Conservation (phyloP, 2,888 invertebrate genomes). For the Drosophila melanocephala region DNA sequence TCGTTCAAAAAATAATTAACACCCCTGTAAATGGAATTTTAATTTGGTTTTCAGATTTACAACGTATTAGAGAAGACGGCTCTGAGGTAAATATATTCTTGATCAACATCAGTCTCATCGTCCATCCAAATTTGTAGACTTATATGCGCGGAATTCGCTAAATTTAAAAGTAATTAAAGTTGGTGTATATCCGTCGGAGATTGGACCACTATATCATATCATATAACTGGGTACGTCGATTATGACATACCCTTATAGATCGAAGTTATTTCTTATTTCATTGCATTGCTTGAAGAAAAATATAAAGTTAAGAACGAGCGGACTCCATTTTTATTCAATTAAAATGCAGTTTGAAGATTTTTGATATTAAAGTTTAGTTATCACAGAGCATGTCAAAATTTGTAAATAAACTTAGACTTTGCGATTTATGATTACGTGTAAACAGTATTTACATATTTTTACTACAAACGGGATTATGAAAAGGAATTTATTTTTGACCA, state of each 20-base stretch:
- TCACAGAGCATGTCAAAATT: background rate
- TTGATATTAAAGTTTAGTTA: background rate
- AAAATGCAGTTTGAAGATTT: background rate
- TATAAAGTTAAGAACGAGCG: background rate
- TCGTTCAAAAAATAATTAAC: background rate
- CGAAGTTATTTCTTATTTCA: rapidly evolving
- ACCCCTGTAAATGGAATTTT: background rate
- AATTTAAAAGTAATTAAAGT: background rate
- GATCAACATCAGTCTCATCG: background rate
- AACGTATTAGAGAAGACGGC: background rate
- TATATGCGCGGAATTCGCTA: background rate
- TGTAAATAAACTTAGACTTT: background rate
- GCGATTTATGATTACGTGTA: background rate
- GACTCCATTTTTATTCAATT: background rate
- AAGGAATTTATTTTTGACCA: background rate
- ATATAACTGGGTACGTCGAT: background rate
- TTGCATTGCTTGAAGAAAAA: background rate
- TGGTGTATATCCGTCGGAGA: background rate
- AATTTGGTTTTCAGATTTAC: background rate
- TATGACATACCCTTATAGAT: background rate
- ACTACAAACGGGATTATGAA: background rate
- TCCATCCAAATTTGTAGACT: background rate
- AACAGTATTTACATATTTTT: background rate
- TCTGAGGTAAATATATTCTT: background rate
- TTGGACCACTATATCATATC: background rate